Evolutionary conservation across 2,888 invertebrate species (phyloP).

Genomic region (Mesochorus sp.): DNA sequence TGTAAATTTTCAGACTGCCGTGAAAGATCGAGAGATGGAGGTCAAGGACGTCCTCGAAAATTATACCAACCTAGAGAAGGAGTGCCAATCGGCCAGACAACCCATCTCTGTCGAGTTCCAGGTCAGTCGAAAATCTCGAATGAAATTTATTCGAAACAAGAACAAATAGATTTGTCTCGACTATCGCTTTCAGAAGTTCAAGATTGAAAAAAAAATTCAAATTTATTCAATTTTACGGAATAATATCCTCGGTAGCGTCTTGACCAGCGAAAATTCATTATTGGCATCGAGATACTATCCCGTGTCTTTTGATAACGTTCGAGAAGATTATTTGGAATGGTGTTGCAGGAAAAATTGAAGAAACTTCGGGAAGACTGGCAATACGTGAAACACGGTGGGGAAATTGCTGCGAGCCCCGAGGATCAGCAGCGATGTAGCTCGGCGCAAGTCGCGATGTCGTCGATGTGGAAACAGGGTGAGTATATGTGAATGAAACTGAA

Average conservation of each 20-base stretch:
- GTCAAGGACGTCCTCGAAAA: slow-evolving; percentile 86
- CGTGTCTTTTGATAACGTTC: too few relatives aligned
- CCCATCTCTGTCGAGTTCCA: slow-evolving; percentile 82
- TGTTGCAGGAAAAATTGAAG: slow-evolving; percentile 83
- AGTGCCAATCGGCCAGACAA: slow-evolving; percentile 82
- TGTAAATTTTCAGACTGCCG: slow-evolving; percentile 77
- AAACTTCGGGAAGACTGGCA: slow-evolving; percentile 84
- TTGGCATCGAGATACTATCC: too few relatives aligned
- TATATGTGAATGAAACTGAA: too few relatives aligned
- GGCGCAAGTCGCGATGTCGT: too few relatives aligned
- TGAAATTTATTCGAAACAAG: too few relatives aligned
- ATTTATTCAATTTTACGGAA: too few relatives aligned
- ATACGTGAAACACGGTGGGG: slow-evolving; percentile 80
- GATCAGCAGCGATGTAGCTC: too few relatives aligned
- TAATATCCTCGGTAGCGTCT: too few relatives aligned
- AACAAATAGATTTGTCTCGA: too few relatives aligned
- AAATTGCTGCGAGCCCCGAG: slow-evolving; percentile 50
- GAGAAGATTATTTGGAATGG: background rate
- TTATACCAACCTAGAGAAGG: slow-evolving; percentile 86
- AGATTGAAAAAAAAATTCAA: background rate
- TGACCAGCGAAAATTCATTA: too few relatives aligned
- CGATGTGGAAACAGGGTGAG: too few relatives aligned
- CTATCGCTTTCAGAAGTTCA: too few relatives aligned
- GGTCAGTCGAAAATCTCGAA: slow-evolving; percentile 72
- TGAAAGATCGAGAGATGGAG: slow-evolving; percentile 84